Evolutionary conservation across 2,113 vertebrate genomes (phyloP), one percentile per base, ranked within the genome.

Genomic region (Salminus brasiliensis): DNA sequence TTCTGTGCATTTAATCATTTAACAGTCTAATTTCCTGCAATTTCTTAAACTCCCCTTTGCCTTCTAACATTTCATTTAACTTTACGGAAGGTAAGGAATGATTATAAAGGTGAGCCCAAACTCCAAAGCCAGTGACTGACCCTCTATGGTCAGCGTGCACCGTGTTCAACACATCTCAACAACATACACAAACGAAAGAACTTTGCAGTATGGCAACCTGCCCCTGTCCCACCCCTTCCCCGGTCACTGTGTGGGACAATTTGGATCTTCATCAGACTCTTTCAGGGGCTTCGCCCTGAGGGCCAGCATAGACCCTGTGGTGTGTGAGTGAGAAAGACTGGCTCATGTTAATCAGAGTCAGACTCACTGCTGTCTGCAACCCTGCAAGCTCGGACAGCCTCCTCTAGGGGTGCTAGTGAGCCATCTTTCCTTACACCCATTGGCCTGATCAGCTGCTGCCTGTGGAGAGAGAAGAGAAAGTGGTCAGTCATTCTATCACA

Each of bases 401-500:
- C 95, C 87, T 96, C 96, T 84, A 98, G 94, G 84, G 97, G 97
- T 12, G 96, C 95, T 88, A 99, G 92, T 60, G 96, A 96, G 81
- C 97, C 97, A 8, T 99, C 97, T 5, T 93, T 93, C 84, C 92
- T 93, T 80, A 98, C 95, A 66, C 96, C 96, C 97, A 99, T 97
- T 30, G 98, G 98, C 73, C 95, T 96, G 88, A 99, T 98, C 86
- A 99, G 86, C 83, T 96, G 94, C 90, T 98, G 95, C 85, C 97
- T 99, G 93, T 69, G 27, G 68, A 60, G 8, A 52, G 29, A 66
- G 36, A 15, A 69, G 4, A 55, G 4, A 30, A 4, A 5, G 23
- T 4, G 5, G 45, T 63, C 32, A 72, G 41, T n/a, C 4, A 53
- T 36, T 47, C 12, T 12, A 13, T 36, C 16, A 15, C n/a, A 52